Evolutionary conservation across 2,888 invertebrate species (phyloP).

Genomic region (Chymomyza caudatula): DNA sequence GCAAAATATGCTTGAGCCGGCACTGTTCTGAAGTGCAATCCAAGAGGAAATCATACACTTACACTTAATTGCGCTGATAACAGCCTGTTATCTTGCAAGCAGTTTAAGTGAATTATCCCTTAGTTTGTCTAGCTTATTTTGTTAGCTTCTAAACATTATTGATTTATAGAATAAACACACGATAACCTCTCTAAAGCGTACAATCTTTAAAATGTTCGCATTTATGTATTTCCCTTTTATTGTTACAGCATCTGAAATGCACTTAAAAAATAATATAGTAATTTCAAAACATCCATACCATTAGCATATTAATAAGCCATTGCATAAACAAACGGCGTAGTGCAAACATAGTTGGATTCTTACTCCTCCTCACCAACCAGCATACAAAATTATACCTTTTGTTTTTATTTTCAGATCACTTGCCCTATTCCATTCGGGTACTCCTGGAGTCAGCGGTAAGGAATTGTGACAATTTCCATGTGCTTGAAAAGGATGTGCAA

Average conservation of each 20-base stretch:
- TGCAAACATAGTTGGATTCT: too few species aligned
- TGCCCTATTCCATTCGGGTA: constrained; percentile 95
- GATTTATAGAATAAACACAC: background rate
- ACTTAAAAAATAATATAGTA: background rate
- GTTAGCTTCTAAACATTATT: background rate
- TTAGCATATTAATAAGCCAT: too few species aligned
- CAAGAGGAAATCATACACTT: constrained; percentile 1
- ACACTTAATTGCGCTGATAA: constrained; percentile 13
- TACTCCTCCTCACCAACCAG: too few species aligned
- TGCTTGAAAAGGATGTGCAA: constrained; percentile 89
- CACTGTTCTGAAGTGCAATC: too few species aligned
- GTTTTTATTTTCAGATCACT: constrained; percentile 80
- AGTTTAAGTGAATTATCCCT: background rate
- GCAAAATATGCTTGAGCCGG: too few species aligned
- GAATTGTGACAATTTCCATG: constrained; percentile 97
- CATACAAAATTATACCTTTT: background rate
- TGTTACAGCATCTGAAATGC: background rate
- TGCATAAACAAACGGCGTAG: too few species aligned
- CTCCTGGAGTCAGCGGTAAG: constrained; percentile 96
- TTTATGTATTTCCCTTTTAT: background rate
- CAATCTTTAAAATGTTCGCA: too few species aligned
- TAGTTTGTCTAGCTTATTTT: background rate
- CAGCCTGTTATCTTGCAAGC: constrained; percentile 11
- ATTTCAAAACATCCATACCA: background rate
- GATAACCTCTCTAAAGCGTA: too few species aligned